These are phyloP conservation scores for Tetrax tetrax DNA, from an alignment of 2,113 vertebrate species.

Conservation along the genomic window DNA sequence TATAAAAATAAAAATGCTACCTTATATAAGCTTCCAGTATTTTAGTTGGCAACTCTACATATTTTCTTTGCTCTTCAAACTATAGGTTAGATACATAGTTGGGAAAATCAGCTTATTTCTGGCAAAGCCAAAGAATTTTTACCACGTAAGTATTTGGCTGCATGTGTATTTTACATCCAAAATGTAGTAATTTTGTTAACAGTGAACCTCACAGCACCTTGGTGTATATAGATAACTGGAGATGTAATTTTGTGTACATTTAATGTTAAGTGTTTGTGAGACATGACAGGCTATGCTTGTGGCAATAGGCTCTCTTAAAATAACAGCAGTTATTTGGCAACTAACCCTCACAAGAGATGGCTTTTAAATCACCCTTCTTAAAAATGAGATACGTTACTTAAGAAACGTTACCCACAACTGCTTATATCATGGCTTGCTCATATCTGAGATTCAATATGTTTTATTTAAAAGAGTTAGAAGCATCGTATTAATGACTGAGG, in stretches of 20 bases:
- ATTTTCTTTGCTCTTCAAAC: neutral
- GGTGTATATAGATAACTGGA: neutral
- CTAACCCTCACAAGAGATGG: neutral
- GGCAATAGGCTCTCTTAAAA: neutral
- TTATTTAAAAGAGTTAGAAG: neutral
- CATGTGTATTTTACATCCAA: neutral
- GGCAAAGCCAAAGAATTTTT: neutral
- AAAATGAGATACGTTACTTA: neutral
- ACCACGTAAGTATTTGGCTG: neutral
- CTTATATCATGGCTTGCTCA: neutral
- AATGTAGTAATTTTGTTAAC: neutral
- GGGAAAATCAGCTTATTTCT: neutral
- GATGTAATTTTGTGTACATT: neutral
- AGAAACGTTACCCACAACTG: neutral
- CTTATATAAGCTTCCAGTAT: neutral
- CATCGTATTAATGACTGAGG: neutral
- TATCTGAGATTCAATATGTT: neutral
- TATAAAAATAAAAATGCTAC: neutral
- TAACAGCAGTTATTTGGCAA: neutral
- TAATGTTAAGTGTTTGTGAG: neutral
- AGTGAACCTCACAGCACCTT: neutral
- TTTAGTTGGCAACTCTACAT: neutral
- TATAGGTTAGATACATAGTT: neutral
- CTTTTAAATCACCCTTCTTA: neutral
- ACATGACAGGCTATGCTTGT: neutral